phyloP scores from a whole-genome alignment of 2,888 invertebrate genomes.

The Chloromyia formosa region DNA sequence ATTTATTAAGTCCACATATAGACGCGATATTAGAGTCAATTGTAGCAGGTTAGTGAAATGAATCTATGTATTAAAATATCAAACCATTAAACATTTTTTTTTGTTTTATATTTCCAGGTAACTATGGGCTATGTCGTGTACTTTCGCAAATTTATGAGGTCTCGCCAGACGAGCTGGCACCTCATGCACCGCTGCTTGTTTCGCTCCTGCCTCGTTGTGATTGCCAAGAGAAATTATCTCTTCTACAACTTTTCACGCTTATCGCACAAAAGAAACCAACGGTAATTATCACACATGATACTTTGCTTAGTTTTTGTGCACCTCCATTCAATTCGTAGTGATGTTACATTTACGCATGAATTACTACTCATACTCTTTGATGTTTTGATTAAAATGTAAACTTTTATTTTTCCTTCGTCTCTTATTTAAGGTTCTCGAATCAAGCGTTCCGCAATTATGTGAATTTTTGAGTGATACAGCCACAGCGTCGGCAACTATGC shows the following conservation, averaged over 20 bases:
- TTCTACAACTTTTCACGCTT: slow-evolving; percentile 82
- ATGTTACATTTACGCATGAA: not conserved
- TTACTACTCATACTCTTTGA: no score
- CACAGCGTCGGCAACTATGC: slow-evolving; percentile 72
- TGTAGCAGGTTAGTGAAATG: slow-evolving; percentile 86
- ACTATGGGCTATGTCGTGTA: slow-evolving; percentile 87
- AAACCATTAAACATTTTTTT: not conserved
- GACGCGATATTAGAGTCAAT: slow-evolving; percentile 91
- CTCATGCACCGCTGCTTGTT: slow-evolving; percentile 83
- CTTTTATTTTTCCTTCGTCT: not conserved
- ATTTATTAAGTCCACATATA: slow-evolving; percentile 84
- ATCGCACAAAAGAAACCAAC: slow-evolving; percentile 83
- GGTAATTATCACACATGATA: slow-evolving; percentile 63
- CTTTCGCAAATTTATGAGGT: slow-evolving; percentile 91
- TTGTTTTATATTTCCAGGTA: slow-evolving; percentile 70
- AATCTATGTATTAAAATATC: slow-evolving; percentile 57
- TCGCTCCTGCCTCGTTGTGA: slow-evolving; percentile 82
- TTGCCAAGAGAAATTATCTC: slow-evolving; percentile 83
- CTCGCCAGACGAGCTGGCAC: slow-evolving; percentile 85
- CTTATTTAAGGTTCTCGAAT: slow-evolving; percentile 73
- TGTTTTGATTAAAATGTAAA: not conserved
- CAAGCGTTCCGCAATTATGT: slow-evolving; percentile 82
- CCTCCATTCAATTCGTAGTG: not conserved
- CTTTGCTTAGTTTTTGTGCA: not conserved
- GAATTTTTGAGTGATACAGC: slow-evolving; percentile 74